Conservation (phyloP, 2,888 invertebrate species). For the Lasioglossum lativentre region DNA sequence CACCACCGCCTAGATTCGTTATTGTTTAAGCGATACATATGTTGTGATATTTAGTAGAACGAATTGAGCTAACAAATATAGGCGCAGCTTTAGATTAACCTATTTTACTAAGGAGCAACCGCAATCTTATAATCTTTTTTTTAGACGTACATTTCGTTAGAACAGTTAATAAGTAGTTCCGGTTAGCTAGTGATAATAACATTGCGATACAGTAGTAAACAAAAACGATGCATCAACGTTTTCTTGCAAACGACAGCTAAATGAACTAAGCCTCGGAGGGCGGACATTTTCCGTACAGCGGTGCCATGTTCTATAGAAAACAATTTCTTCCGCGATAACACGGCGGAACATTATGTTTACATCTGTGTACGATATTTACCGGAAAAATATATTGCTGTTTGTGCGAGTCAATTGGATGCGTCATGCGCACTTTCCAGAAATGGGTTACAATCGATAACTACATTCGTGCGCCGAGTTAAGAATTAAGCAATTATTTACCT, state of each 20-base stretch:
- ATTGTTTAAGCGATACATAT: background rate
- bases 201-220: slow-evolving; percentile 33
- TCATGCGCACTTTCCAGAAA: slow-evolving; percentile 77
- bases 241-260: background rate
- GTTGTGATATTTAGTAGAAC: background rate
- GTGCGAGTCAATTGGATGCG: slow-evolving; percentile 65
- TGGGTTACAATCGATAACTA: slow-evolving; percentile 76
- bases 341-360: background rate
- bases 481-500: slow-evolving; percentile 69
- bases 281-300: background rate
- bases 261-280: background rate
- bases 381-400: background rate
- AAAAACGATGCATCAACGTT: slow-evolving; percentile 3
- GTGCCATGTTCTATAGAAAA: background rate
- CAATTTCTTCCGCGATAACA: background rate
- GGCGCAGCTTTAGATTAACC: background rate
- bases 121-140: background rate
- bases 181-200: background rate
- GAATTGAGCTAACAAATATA: background rate
- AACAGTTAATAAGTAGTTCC: background rate
- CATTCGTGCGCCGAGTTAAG: slow-evolving; percentile 49
- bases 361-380: background rate
- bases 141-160: background rate
- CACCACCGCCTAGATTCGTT: background rate
- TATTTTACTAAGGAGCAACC: background rate